Evolutionary conservation across 2,113 vertebrate species (phyloP).

Genomic region (Phrynocephalus versicolor): DNA sequence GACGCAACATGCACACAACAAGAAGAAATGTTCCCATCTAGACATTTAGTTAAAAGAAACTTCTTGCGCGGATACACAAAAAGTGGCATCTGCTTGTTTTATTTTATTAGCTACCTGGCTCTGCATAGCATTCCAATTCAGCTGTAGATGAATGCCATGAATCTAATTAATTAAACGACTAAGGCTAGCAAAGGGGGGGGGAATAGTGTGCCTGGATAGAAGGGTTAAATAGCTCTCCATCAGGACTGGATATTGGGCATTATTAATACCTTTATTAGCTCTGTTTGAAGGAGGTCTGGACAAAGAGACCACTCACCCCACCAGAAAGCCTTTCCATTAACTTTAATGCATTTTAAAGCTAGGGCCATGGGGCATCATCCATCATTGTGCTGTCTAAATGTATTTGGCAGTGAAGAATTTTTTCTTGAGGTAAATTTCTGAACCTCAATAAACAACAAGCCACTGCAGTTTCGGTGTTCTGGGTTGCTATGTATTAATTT

Average conservation of each 20-base stretch:
- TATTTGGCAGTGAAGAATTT: neutral
- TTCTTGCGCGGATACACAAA: conserved; percentile 36
- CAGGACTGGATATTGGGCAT: conserved; percentile 28
- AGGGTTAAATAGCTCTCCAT: conserved; percentile 33
- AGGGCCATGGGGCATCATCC: neutral
- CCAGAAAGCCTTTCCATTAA: conserved; percentile 3
- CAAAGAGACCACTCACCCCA: neutral
- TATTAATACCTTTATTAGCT: conserved; percentile 8
- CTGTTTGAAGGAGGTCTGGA: conserved; percentile 2
- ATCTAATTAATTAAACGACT: conserved; percentile 29
- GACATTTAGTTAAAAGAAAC: conserved; percentile 31
- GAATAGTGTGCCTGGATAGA: conserved; percentile 29
- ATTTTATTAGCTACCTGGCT: conserved; percentile 32
- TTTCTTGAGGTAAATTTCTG: neutral
- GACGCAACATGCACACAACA: conserved; percentile 16
- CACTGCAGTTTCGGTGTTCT: neutral
- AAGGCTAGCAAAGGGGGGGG: conserved; percentile 1
- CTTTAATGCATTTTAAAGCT: neutral
- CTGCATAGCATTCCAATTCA: neutral
- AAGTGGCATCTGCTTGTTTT: conserved; percentile 15
- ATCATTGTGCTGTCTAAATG: neutral
- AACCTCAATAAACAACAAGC: too few relatives aligned
- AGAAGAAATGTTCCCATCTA: neutral
- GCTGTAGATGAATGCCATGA: conserved; percentile 44
- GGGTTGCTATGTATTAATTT: neutral